These are phyloP conservation scores for Popillia japonica DNA, from an alignment of 1,140 invertebrate genomes.

Conservation along the genomic window DNA sequence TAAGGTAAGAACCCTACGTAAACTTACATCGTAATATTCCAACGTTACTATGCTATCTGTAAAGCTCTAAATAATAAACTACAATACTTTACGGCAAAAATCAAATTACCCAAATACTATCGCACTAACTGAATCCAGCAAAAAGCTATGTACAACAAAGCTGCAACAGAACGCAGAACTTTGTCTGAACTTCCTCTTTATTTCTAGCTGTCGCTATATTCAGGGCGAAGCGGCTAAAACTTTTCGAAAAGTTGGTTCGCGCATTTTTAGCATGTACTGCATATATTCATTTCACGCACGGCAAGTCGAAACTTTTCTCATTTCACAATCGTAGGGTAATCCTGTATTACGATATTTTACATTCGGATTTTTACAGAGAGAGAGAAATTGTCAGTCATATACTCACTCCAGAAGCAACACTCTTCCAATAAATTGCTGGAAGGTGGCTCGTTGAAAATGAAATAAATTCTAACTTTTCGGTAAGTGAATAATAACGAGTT, in stretches of 20 bases:
- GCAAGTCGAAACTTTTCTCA: neutral
- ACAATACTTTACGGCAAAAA: too few species aligned
- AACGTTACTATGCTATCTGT: too few species aligned
- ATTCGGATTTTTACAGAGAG: neutral
- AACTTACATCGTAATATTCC: too few species aligned
- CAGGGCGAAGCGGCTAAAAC: neutral
- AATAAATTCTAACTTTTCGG: neutral
- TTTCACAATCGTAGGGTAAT: neutral
- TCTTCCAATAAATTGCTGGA: too few species aligned
- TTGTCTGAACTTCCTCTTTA: neutral
- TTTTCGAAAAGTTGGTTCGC: neutral
- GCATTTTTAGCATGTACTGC: neutral
- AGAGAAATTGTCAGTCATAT: neutral
- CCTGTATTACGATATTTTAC: neutral
- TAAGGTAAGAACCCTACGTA: neutral
- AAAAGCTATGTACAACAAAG: too few species aligned
- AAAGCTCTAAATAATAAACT: too few species aligned
- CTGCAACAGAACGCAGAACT: neutral
- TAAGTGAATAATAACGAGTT: neutral
- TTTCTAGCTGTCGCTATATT: neutral
- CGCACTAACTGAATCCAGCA: too few species aligned
- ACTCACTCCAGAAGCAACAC: too few species aligned
- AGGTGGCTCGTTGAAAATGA: neutral
- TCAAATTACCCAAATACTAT: too few species aligned
- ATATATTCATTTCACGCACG: constrained; percentile 10